phyloP scores from a whole-genome alignment of 1,140 invertebrate genomes.

The Mamestra configurata region DNA sequence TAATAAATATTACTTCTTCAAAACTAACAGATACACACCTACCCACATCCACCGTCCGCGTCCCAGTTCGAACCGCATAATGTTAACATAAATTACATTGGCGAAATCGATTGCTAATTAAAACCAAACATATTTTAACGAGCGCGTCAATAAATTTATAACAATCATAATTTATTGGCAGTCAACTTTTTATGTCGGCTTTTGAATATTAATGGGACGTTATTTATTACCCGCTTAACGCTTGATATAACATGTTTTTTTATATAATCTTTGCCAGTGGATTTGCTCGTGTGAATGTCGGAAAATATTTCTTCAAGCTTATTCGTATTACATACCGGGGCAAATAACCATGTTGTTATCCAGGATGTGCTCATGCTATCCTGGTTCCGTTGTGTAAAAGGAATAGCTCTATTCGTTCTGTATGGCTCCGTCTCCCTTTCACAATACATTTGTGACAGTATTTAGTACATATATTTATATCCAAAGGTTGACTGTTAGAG shows the following conservation, averaged over 20 bases:
- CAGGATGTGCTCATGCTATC: too few species aligned
- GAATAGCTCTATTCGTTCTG: too few species aligned
- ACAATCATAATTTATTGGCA: constrained; percentile 59
- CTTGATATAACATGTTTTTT: constrained; percentile 36
- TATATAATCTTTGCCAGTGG: neutral
- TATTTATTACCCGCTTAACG: constrained; percentile 50
- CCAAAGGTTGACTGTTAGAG: too few species aligned
- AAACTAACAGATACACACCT: constrained; percentile 15
- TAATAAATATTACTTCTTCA: neutral
- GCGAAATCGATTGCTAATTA: constrained; percentile 65
- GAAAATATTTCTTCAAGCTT: too few species aligned
- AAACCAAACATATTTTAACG: constrained; percentile 66
- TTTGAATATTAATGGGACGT: constrained; percentile 61
- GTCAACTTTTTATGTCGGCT: constrained; percentile 56
- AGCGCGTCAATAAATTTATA: constrained; percentile 59
- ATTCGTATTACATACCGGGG: too few species aligned
- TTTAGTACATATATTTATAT: too few species aligned
- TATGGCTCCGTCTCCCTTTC: too few species aligned
- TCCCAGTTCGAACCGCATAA: constrained; percentile 45
- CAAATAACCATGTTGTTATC: too few species aligned
- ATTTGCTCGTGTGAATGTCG: too few species aligned
- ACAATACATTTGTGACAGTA: too few species aligned
- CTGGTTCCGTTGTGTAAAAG: too few species aligned
- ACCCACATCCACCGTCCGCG: constrained; percentile 16
- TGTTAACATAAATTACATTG: constrained; percentile 62